Base-by-base conservation (phyloP, 2,888 invertebrate species). In the Calephelis perditalis region DNA sequence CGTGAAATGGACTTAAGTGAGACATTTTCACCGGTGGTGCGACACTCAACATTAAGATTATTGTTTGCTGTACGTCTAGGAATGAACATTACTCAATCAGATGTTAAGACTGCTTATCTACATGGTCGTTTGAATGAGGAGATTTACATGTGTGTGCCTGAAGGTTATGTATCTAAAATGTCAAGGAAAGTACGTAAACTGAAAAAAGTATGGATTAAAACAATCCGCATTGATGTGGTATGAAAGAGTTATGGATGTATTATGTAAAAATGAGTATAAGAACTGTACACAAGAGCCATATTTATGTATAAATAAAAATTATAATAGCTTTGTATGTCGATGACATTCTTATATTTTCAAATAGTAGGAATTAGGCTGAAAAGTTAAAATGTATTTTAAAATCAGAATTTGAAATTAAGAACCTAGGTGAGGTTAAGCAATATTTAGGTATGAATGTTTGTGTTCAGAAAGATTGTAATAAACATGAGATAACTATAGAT, bases 81-180 rank as follows among this genome's bases (percentile, higher is more conserved):
- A 44, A 37, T 57, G 12, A 36, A 54, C 52, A 61, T 57, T 44
- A 37, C 37, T 37, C 37, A 37, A 10, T 54, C 52, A 54, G 61
- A 61, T 58, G 61, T 61, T 45, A 52, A 44, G 15, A 61, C 57
- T 45, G 61, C 61, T 12, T 61, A 37, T 61, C 54, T 58, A 8
- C 57, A 61, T 58, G 61, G 52, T 54, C 2, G 44, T 45, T 47
- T 61, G n/a, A 57, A 61, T 45, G 63, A 60, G 55, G 55, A 54
- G 1, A 36, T 60, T 45, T 55, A 55, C 35, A 56, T 60, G 60
- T 56, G 49, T 40, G 46, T 43, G 10, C 59, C 59, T 49, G 59
- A 62, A 57, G 59, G 59, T 11, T 59, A 45, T 57, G 9, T 15
- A 40, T 46, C 26, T 11, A 1, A 15, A 57, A 56, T n/a, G 26